A percentile compares a stretch with the other conserved stretches of the same genome.
These are phyloP conservation scores for Bombus confusus DNA, from an alignment of 1,140 invertebrate species.

Conservation along the genomic window DNA sequence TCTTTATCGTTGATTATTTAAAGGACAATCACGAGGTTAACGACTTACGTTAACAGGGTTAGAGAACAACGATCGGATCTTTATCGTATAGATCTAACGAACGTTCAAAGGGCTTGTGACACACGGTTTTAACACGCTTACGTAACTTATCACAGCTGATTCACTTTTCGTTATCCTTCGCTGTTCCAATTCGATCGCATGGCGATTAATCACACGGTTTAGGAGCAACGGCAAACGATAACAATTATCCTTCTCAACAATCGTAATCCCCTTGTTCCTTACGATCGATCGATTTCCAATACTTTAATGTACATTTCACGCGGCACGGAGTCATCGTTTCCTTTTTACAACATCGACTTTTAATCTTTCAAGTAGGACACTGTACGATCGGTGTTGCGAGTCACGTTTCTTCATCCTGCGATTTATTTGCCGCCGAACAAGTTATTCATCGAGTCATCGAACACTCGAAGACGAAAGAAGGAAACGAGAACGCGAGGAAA, in stretches of 20 bases:
- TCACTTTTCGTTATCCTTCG: conserved; percentile 74
- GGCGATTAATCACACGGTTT: not conserved
- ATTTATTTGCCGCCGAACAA: not conserved
- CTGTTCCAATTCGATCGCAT: conserved; percentile 41
- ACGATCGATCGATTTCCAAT: not conserved
- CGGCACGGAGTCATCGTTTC: conserved; percentile 11
- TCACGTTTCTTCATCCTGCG: not conserved
- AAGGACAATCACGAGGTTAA: not conserved
- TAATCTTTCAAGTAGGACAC: not conserved
- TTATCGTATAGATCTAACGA: no score
- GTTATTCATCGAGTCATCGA: conserved; percentile 8
- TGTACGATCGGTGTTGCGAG: not conserved
- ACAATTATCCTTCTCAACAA: not conserved
- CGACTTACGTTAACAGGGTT: not conserved
- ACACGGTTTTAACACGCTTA: conserved; percentile 14
- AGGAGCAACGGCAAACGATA: not conserved
- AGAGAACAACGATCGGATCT: no score
- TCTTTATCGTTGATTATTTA: not conserved
- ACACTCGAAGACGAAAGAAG: conserved; percentile 31
- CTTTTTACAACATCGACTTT: not conserved
- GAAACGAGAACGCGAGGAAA: conserved; percentile 61
- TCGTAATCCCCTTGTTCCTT: no score
- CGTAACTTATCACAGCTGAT: conserved; percentile 73
- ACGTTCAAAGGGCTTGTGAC: not conserved
- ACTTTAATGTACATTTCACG: not conserved